Evolutionary conservation across 2,113 vertebrate genomes (phyloP).

Genomic region (Misgurnus anguillicaudatus): DNA sequence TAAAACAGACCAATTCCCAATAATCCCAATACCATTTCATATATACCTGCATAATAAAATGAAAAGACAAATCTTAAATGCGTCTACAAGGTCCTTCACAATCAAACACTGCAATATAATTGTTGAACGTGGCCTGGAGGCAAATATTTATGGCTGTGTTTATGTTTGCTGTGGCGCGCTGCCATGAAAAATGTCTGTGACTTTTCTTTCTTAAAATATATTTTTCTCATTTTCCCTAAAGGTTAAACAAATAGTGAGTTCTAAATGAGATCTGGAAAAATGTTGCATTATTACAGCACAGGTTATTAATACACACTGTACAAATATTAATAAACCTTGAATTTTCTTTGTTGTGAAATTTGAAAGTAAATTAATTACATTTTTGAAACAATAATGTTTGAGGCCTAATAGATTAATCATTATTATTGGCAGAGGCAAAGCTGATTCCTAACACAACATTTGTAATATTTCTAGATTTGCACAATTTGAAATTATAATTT

Average conservation of each 20-base stretch:
- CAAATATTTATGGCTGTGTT: slow-evolving; percentile 73
- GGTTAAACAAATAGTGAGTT: slow-evolving; percentile 47
- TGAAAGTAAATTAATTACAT: neutral
- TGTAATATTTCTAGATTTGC: no score
- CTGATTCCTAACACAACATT: no score
- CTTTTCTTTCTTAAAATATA: slow-evolving; percentile 74
- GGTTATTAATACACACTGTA: neutral
- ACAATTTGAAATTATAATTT: no score
- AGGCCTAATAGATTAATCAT: neutral
- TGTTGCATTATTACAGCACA: neutral
- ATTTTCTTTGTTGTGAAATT: no score
- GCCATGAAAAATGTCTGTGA: slow-evolving; percentile 67
- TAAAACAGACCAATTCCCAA: no score
- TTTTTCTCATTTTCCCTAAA: slow-evolving; percentile 55
- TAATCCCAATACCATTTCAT: slow-evolving; percentile 13
- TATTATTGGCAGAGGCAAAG: neutral
- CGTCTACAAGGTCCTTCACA: slow-evolving; percentile 36
- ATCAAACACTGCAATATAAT: slow-evolving; percentile 45
- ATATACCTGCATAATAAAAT: slow-evolving; percentile 42
- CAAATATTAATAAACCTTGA: neutral
- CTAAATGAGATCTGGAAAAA: slow-evolving; percentile 17
- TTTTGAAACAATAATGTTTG: neutral
- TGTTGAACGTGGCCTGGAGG: slow-evolving; percentile 66
- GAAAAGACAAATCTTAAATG: slow-evolving; percentile 43
- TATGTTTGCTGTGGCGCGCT: slow-evolving; percentile 69